phyloP scores from a whole-genome alignment of 2,797 vertebrate genomes.

The Setipinna tenuifilis region DNA sequence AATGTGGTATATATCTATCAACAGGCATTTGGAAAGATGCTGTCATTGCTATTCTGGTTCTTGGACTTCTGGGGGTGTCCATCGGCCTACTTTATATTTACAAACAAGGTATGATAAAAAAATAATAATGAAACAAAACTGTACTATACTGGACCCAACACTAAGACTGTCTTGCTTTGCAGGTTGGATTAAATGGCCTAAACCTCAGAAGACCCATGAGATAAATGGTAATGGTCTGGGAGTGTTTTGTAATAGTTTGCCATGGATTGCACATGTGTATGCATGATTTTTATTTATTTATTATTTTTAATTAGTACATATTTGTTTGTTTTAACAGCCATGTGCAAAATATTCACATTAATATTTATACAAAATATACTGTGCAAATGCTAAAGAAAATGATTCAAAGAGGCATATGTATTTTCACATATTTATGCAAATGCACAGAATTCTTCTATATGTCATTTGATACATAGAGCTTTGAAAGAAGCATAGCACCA shows the following conservation, averaged over 20 bases:
- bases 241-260: too few relatives aligned
- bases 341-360: too few relatives aligned
- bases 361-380: too few relatives aligned
- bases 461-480: too few relatives aligned
- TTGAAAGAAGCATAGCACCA: too few relatives aligned
- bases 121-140: neutral
- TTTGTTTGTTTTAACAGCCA: too few relatives aligned
- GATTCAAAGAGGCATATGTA: too few relatives aligned
- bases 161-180: neutral
- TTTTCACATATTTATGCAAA: too few relatives aligned
- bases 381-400: too few relatives aligned
- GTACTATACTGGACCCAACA: too few relatives aligned
- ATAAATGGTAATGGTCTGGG: neutral
- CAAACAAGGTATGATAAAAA: neutral
- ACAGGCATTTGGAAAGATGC: slow-evolving; percentile 6
- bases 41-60: neutral
- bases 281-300: neutral
- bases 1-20: neutral
- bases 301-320: too few relatives aligned
- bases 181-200: neutral
- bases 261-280: neutral
- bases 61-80: slow-evolving; percentile 9
- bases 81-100: neutral
- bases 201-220: neutral
- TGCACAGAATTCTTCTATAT: too few relatives aligned